phyloP scores from a whole-genome alignment of 2,888 invertebrate genomes.

The Drosophila nr. fundita region DNA sequence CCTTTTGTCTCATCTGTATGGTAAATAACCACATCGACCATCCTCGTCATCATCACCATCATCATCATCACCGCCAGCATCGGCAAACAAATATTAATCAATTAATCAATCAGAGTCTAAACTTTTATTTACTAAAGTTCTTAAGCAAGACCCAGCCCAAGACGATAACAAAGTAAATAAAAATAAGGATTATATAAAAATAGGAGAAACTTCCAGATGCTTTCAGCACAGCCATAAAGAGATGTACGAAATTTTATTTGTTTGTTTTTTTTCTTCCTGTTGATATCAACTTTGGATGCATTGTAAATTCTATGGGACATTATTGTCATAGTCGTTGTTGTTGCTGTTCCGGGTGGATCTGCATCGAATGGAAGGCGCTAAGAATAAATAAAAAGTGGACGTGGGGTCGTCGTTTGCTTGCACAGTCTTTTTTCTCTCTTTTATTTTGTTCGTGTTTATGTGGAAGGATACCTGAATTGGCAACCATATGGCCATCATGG shows the following conservation, averaged over 20 bases:
- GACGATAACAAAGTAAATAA: not conserved
- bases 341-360: constrained; percentile 13
- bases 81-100: constrained; percentile 39
- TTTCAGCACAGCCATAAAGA: not conserved
- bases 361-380: constrained; percentile 10
- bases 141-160: constrained; percentile 2
- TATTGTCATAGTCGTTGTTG: not conserved
- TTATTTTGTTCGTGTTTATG: not conserved
- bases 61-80: not conserved
- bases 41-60: not conserved
- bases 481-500: constrained; percentile 41
- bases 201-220: not conserved
- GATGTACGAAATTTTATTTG: not conserved
- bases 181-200: not conserved
- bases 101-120: constrained; percentile 36
- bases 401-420: not conserved
- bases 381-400: constrained; percentile 5
- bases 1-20: not conserved
- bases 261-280: not conserved
- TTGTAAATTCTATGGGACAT: constrained; percentile 4
- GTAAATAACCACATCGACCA: not conserved
- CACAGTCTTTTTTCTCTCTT: not conserved
- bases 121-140: constrained; percentile 6
- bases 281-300: not conserved
- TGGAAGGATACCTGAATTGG: constrained; percentile 7